Evolutionary conservation across 2,888 invertebrate genomes (phyloP), one percentile per base, ranked within the genome.

Genomic region (Drosophila borealis): DNA sequence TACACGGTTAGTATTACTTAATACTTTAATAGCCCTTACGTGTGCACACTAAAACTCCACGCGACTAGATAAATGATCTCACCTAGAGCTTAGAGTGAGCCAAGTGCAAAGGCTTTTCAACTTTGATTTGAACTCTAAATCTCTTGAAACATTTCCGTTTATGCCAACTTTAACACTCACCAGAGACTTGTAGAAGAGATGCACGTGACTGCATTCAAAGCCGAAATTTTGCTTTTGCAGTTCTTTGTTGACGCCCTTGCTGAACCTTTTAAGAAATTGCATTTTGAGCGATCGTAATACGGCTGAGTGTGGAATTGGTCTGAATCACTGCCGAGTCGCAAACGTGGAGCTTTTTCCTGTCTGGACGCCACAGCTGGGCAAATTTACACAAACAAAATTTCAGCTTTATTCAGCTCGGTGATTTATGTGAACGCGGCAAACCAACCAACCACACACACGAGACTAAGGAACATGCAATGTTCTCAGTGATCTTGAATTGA

Each of bases 111-210:
- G 59, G 41, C 19, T 33, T 19, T 62, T 36, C 3, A 19, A 25
- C 6, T 33, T 13, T 10, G 4, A 17, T 10, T 8, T 9, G 2
- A 17, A 42, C 13, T 8, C 6, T 10, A 3, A 5, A 29, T 6
- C 29, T 29, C 14, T 6, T 19, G 14, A 29, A 14, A 3, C 39
- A 64, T 14, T 41, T 48, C 14, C n/a, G 50, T 6, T 25, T 45
- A 1, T 33, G 33, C 3, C 19, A 42, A 10, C 11, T 10, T 14
- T 33, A 17, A 41, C 13, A 77, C 80, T 83, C 87, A 91, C 92
- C 90, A 91, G 91, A 19, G 92, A 92, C 72, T 88, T 88, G 69
- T 91, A 90, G 79, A 92, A 92, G 54, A 91, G 80, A 48, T 92
- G 91, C 14, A 90, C 83, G 50, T 89, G 87, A 50, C 77, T 76